Conservation (phyloP, 2,797 vertebrate species). For the Cyclopterus lumpus region DNA sequence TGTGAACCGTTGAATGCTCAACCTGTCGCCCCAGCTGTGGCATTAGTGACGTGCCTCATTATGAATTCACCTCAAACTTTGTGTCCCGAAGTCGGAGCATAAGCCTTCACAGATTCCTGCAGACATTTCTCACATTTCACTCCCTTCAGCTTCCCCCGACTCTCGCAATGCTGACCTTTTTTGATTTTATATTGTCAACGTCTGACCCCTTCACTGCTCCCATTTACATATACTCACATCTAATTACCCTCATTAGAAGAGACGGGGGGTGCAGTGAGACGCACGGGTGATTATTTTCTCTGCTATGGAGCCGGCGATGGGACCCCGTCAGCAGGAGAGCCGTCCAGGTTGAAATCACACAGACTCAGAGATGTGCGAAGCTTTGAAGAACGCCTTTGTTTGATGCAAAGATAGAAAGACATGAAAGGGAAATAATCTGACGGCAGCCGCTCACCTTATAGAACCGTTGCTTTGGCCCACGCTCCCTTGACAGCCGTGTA, state of each 20-base stretch:
- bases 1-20: not conserved
- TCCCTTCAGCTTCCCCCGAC: conserved; percentile 5
- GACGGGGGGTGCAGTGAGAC: conserved; percentile 19
- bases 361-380: not conserved
- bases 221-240: conserved; percentile 56
- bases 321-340: conserved; percentile 36
- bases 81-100: not conserved
- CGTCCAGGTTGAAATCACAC: conserved; percentile 22
- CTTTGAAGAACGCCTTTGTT: conserved; percentile 34
- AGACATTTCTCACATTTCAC: not conserved
- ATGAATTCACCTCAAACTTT: not conserved
- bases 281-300: not conserved
- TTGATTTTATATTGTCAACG: conserved; percentile 69
- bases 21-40: conserved; percentile 17
- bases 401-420: conserved; percentile 40
- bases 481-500: conserved; percentile 22
- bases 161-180: conserved; percentile 39
- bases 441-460: conserved; percentile 25
- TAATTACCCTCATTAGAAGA: conserved; percentile 71
- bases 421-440: conserved; percentile 33
- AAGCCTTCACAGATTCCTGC: conserved; percentile 22
- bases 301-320: conserved; percentile 28
- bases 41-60: not conserved
- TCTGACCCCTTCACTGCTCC: conserved; percentile 50
- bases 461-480: conserved; percentile 26